Percentiles rank a stretch among this genome's conserved stretches.
Evolutionary conservation across 2,888 invertebrate species (phyloP).

Genomic region (Lymantria monacha): DNA sequence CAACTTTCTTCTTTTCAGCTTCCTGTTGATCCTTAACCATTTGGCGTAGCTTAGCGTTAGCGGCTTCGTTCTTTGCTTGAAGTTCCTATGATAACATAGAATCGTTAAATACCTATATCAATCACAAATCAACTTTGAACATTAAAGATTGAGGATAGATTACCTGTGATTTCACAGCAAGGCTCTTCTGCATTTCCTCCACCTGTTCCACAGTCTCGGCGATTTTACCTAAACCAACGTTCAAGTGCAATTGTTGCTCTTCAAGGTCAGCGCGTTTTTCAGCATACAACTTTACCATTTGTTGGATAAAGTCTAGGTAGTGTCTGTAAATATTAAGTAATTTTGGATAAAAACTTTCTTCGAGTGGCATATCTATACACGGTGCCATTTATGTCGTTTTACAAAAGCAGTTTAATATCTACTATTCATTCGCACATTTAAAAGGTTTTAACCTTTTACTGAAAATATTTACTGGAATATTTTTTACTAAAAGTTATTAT

Average conservation of each 20-base stretch:
- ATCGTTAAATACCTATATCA: background rate
- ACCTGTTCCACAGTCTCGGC: conserved; percentile 99
- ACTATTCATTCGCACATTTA: too few species aligned
- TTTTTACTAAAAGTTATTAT: too few species aligned
- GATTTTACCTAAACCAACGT: conserved; percentile 99
- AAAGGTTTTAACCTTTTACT: too few species aligned
- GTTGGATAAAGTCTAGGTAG: conserved; percentile 99
- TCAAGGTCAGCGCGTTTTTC: conserved; percentile 99
- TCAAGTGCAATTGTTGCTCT: conserved; percentile 98
- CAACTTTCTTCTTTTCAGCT: conserved; percentile 99
- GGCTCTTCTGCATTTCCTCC: conserved; percentile 99
- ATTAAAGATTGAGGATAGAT: too few species aligned
- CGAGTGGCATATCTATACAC: too few species aligned
- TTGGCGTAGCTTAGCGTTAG: conserved; percentile 99
- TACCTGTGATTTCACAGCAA: conserved; percentile 96
- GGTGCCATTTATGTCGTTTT: too few species aligned
- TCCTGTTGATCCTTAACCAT: conserved; percentile 99
- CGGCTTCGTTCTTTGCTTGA: conserved; percentile 99
- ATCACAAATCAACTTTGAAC: background rate
- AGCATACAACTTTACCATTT: conserved; percentile 98
- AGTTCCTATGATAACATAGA: conserved; percentile 81
- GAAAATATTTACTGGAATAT: too few species aligned
- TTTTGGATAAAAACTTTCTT: background rate
- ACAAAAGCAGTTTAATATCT: too few species aligned
- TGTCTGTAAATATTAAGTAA: conserved; percentile 79